Base-by-base conservation (phyloP, 2,888 invertebrate genomes). In the Drosophila parthenogenetica region DNA sequence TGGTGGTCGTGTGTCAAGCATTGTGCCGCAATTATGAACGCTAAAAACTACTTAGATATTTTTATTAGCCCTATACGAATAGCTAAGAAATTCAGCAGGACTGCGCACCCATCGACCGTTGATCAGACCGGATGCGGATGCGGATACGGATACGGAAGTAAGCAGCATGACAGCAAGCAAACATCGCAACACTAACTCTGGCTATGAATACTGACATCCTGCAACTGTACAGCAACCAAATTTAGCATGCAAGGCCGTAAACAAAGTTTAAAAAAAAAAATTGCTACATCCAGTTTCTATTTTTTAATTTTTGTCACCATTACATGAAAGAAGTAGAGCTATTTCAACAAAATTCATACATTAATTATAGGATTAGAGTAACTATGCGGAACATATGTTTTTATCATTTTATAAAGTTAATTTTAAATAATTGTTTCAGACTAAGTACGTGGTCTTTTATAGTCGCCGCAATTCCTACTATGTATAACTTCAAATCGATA, bases 1-100 rank as follows among this genome's bases (percentile, higher is more conserved):
- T 89, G 83, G 81, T 81, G 84, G 91, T 86, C 91, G 90, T 90
- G 91, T 91, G 91, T 85, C 90, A 84, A 86, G 81, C 91, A 86
- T 79, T 88, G 86, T 80, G 89, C 84, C 82, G 74, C 89, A 90
- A 90, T 90, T 90, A 90, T 90, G 74, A 82, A 91, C 89, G 90
- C 90, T 76, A 76, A 80, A 73, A 79, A 77, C 84, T 85, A 85
- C 86, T 87, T 87, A 80, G 83, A 87, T 85, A 79, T 83, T 81
- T 85, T 87, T 85, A 86, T 87, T 87, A 85, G 76, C 71, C 57
- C 39, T 71, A 39, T 42, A 42, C 40, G 19, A 35, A n/a, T 7
- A 13, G 35, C 5, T 22, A 46, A 19, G n/a, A 54, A 42, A 35
- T 5, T 8, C 40, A 57, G 2, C 37, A 11, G 37, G 14, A 10